phyloP scores from a whole-genome alignment of 2,797 vertebrate species.

The Myoxocephalus aenaeus region DNA sequence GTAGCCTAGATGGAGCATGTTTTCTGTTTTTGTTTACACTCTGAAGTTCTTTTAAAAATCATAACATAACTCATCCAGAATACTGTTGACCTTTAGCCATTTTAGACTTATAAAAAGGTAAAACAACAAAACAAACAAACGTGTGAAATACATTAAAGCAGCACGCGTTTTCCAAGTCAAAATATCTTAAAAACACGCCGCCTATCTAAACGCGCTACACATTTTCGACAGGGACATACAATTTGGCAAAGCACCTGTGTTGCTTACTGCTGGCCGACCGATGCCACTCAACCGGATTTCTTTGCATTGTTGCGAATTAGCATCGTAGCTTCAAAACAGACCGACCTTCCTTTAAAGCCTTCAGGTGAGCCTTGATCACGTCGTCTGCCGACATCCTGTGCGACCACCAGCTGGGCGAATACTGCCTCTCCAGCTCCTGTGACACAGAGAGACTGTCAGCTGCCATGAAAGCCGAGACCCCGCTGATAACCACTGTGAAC shows the following conservation, averaged over 20 bases:
- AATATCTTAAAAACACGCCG: background rate
- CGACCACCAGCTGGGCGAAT: constrained; percentile 91
- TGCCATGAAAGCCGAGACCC: constrained; percentile 40
- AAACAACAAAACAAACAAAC: too few relatives aligned
- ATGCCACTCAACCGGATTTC: background rate
- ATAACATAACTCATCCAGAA: background rate
- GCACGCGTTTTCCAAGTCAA: background rate
- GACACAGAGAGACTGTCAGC: constrained; percentile 35
- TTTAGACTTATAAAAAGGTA: background rate
- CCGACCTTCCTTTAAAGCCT: constrained; percentile 85
- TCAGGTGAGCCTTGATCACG: constrained; percentile 83
- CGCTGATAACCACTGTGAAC: background rate
- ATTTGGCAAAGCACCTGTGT: constrained; percentile 18
- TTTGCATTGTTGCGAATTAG: background rate
- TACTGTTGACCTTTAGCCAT: background rate
- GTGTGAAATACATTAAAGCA: background rate
- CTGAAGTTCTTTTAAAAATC: background rate
- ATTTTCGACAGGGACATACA: background rate
- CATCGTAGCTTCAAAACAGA: constrained; percentile 16
- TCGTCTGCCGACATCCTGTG: constrained; percentile 86
- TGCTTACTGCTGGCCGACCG: background rate
- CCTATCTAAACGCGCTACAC: background rate
- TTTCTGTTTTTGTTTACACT: background rate
- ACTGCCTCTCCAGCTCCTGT: constrained; percentile 90
- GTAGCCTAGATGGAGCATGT: background rate